Evolutionary conservation across 2,888 invertebrate genomes (phyloP).

Genomic region (Thymelicus sylvestris): DNA sequence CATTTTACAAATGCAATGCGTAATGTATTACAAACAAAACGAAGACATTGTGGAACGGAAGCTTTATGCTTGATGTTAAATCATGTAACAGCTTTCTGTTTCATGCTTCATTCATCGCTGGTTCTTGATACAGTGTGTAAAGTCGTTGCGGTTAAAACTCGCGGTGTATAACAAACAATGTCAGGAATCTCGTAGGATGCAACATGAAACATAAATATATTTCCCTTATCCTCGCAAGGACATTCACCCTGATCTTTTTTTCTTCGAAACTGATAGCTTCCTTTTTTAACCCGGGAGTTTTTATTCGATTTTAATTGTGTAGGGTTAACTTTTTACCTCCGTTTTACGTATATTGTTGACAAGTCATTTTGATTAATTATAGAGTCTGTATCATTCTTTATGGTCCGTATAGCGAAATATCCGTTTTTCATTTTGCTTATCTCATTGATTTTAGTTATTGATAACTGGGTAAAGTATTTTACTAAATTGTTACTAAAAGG

Average conservation of each 20-base stretch:
- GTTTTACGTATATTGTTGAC: constrained; percentile 60
- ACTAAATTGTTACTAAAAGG: background rate
- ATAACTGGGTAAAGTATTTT: constrained; percentile 5
- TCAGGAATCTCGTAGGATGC: constrained; percentile 40
- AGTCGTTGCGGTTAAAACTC: constrained; percentile 25
- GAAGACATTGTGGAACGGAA: constrained; percentile 24
- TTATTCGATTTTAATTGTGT: constrained; percentile 72
- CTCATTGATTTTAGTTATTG: constrained; percentile 15
- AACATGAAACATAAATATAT: constrained; percentile 36
- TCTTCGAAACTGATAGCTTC: constrained; percentile 66
- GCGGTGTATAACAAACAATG: constrained; percentile 51
- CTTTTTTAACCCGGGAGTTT: constrained; percentile 61
- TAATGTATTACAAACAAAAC: constrained; percentile 29
- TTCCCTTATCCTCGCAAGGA: constrained; percentile 64
- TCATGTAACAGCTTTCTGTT: constrained; percentile 26
- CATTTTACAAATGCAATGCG: background rate
- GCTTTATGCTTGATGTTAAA: constrained; percentile 8
- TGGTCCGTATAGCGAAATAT: constrained; percentile 22
- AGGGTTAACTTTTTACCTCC: constrained; percentile 58
- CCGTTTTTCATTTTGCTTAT: constrained; percentile 26
- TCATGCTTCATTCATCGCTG: constrained; percentile 34
- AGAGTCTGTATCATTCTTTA: constrained; percentile 13
- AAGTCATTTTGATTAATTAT: constrained; percentile 72
- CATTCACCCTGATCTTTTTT: constrained; percentile 74
- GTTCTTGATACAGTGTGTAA: background rate